phyloP scores from a whole-genome alignment of 2,797 vertebrate species.

The Prunella strophiata region DNA sequence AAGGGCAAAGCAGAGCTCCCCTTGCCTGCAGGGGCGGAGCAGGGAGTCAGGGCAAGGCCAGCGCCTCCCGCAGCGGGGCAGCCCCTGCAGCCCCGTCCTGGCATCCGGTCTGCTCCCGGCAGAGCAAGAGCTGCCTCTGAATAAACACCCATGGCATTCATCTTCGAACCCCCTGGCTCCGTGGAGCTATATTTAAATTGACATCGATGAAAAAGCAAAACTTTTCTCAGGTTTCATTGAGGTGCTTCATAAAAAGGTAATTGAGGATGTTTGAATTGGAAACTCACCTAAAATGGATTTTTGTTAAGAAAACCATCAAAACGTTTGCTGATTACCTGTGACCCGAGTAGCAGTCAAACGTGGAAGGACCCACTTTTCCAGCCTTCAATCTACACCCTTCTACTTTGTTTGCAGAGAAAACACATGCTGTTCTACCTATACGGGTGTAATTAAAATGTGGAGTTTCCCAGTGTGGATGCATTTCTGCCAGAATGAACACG shows the following conservation, averaged over 20 bases:
- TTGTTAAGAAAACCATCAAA: background rate
- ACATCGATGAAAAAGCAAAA: background rate
- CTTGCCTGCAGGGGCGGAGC: background rate
- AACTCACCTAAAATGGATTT: background rate
- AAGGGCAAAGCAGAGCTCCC: background rate
- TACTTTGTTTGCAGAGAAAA: background rate
- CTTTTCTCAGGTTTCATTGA: background rate
- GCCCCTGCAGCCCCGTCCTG: fast-evolving
- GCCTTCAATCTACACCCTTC: background rate
- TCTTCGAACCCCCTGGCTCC: background rate
- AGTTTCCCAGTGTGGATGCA: fast-evolving
- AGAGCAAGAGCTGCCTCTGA: background rate
- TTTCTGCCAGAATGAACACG: background rate
- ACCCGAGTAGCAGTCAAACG: background rate
- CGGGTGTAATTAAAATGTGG: background rate
- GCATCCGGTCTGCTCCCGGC: fast-evolving
- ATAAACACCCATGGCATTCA: background rate
- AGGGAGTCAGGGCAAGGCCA: background rate
- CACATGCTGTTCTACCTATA: background rate
- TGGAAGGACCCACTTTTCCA: background rate
- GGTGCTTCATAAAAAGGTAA: background rate
- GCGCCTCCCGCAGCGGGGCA: fast-evolving
- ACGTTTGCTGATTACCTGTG: background rate
- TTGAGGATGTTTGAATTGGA: background rate
- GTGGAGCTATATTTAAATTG: background rate